Evolutionary conservation across 92 coral and sea anemone species (phyloP).

Genomic region (Zoanthus sansibaricus): DNA sequence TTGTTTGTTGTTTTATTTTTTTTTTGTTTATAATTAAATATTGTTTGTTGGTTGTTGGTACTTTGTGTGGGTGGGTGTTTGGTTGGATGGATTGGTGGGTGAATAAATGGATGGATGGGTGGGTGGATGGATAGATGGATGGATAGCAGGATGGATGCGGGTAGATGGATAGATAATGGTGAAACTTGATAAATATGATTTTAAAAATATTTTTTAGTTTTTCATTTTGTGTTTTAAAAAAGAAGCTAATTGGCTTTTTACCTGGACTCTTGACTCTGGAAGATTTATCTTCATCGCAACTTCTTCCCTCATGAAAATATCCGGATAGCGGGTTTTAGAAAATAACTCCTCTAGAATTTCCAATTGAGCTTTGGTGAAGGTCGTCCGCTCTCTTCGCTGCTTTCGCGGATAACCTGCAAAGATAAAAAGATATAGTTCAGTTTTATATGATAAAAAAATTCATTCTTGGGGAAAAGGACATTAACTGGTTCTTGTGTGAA

Average conservation of each 20-base stretch:
- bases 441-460: neutral
- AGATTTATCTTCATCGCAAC: conserved; percentile 96
- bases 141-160: no score
- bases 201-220: no score
- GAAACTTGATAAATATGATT: no score
- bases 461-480: neutral
- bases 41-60: no score
- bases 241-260: neutral
- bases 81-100: no score
- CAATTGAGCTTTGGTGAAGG: conserved; percentile 95
- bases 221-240: neutral
- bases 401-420: conserved; percentile 85
- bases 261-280: conserved; percentile 99
- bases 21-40: no score
- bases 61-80: no score
- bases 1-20: no score
- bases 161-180: no score
- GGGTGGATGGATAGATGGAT: no score
- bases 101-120: no score
- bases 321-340: conserved; percentile 93
- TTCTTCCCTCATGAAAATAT: conserved; percentile 98
- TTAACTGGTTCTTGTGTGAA: neutral
- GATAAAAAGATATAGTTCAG: neutral
- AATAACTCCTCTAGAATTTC: conserved; percentile 95
- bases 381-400: conserved; percentile 94